Conservation (phyloP, 2,113 vertebrate species). For the Ciconia maguari region DNA sequence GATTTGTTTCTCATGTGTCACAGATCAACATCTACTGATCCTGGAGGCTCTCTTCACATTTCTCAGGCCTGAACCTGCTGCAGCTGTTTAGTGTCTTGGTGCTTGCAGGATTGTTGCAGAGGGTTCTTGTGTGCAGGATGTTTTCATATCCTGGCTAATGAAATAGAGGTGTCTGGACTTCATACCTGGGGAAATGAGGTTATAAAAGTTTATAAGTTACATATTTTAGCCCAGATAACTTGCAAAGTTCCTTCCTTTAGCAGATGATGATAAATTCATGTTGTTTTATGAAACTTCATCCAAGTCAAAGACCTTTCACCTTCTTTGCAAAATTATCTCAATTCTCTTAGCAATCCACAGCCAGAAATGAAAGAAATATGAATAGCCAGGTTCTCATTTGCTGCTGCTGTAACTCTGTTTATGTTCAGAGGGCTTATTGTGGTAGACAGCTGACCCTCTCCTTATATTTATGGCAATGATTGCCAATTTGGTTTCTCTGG, state of each 20-base stretch:
- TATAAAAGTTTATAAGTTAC: conserved; percentile 11
- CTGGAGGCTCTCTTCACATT: neutral
- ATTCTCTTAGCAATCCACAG: neutral
- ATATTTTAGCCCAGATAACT: neutral
- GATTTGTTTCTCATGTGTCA: neutral
- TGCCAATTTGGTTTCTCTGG: neutral
- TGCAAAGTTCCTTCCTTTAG: neutral
- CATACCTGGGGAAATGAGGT: neutral
- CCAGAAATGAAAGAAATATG: neutral
- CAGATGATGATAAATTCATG: neutral
- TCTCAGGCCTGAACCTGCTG: neutral
- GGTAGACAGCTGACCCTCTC: neutral
- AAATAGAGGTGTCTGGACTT: neutral
- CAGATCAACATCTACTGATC: neutral
- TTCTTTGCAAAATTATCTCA: neutral
- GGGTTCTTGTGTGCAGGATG: neutral
- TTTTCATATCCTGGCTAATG: neutral
- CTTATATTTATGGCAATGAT: neutral
- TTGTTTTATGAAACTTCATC: neutral
- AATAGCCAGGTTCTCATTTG: neutral
- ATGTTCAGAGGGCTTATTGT: neutral
- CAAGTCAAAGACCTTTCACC: neutral
- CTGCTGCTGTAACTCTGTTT: neutral
- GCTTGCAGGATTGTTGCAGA: neutral
- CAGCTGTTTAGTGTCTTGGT: neutral